Evolutionary conservation across 35 echinoderm and acorn worm genomes (phyloP).

Genomic region (Holothuria glaberrima): DNA sequence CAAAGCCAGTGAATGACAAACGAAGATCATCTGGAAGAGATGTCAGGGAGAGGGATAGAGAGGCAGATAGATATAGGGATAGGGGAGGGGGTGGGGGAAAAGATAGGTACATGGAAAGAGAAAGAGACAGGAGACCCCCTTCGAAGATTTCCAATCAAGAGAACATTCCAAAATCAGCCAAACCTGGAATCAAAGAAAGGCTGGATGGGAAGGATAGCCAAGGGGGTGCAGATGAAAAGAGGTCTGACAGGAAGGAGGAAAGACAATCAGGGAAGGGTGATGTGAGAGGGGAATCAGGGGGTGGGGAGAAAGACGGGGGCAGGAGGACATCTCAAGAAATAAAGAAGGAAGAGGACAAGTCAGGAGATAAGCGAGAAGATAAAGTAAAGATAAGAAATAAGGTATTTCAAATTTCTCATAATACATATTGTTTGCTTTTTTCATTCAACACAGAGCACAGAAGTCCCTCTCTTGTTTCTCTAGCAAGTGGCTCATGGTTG

Average conservation of each 20-base stretch:
- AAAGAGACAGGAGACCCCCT: slow-evolving; percentile 12
- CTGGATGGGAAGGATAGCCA: background rate
- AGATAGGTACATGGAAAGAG: slow-evolving; percentile 20
- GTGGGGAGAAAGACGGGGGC: background rate
- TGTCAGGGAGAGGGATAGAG: background rate
- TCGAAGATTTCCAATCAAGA: slow-evolving; percentile 8
- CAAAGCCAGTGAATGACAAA: slow-evolving; percentile 25
- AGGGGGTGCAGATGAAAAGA: background rate
- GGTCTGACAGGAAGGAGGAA: background rate
- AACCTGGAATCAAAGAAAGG: background rate
- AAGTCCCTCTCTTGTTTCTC: too few relatives aligned
- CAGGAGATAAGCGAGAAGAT: slow-evolving; percentile 8
- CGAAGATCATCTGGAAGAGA: background rate
- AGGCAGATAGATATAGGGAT: background rate
- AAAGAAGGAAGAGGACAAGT: slow-evolving; percentile 27
- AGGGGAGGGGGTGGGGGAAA: slow-evolving; percentile 27
- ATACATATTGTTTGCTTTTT: too few relatives aligned
- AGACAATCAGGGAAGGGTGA: slow-evolving; percentile 6
- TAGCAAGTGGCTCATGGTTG: too few relatives aligned
- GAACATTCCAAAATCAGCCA: background rate
- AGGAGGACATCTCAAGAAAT: background rate
- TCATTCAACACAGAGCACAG: too few relatives aligned
- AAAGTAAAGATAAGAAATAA: slow-evolving; percentile 38
- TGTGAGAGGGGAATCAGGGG: background rate
- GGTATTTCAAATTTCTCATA: background rate